Evolutionary conservation across 2,888 invertebrate genomes (phyloP), one percentile per base, ranked within the genome.

Genomic region (Eumacrocentrus americanus): DNA sequence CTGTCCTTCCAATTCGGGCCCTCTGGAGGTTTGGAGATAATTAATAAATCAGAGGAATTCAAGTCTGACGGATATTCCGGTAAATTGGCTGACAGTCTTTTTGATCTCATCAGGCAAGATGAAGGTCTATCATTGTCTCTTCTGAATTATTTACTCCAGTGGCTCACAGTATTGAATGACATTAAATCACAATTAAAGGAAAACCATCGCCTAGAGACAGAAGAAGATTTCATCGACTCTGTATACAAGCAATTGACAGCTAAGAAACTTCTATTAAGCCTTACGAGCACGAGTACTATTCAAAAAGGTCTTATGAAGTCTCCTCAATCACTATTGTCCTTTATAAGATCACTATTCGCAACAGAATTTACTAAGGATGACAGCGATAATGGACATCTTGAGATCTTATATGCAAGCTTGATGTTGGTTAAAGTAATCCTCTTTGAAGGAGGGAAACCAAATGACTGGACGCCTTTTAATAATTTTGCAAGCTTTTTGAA

Each of bases 141-240:
- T 52, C 84, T 84, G 60, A 72, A 72, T 20, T 83, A 81, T 68
- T 71, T 83, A 12, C 68, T 84, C 25, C 46, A 58, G n/a, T 58
- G 55, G 53, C 63, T 83, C 16, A 62, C 70, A 0, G 60, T 47
- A 23, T 58, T 66, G 48, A 62, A 58, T 47, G 58, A 70, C 12
- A n/a, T 12, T 4, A 47, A 46, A 3, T 14, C 37, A 20, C 16
- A 50, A 60, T n/a, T 23, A 50, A 0, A 52, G 60, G 50, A 35
- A 46, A 14, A 47, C 25, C 3, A 66, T 38, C 6, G 67, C 29
- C 44, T 76, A 18, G 70, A 72, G 53, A 69, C 65, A 2, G 50
- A 61, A 51, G 63, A 70, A 7, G 77, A 79, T 48, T 47, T 62
- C 9, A 56, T 78, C 2, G 67, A 7, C 20, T 71, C 50, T 66